These are phyloP conservation scores for Iselma pallidipennis DNA, from an alignment of 2,888 invertebrate genomes.

Conservation along the genomic window DNA sequence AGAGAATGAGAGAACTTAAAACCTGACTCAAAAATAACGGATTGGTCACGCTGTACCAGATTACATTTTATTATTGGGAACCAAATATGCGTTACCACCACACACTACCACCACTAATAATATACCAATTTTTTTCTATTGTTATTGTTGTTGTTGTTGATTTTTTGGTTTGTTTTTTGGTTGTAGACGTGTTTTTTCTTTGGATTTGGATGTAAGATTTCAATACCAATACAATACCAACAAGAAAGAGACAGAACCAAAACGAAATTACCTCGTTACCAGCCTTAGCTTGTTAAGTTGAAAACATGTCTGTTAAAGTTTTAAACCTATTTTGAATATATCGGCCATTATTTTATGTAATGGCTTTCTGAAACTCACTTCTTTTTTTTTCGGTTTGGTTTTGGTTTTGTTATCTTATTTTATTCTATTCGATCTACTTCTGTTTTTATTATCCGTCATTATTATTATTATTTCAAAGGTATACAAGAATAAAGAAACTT, in stretches of 20 bases:
- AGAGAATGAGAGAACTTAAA: background rate
- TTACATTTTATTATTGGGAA: slow-evolving; percentile 35
- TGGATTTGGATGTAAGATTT: too few relatives aligned
- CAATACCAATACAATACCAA: background rate
- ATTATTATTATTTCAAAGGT: too few relatives aligned
- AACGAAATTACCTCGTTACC: slow-evolving; percentile 41
- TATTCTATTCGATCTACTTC: too few relatives aligned
- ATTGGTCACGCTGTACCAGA: slow-evolving; percentile 37
- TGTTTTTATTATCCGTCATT: too few relatives aligned
- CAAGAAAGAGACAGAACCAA: slow-evolving; percentile 9
- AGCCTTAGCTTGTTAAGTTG: slow-evolving; percentile 43
- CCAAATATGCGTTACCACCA: slow-evolving; percentile 11
- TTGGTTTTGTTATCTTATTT: too few relatives aligned
- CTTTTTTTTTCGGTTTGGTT: background rate
- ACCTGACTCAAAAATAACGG: slow-evolving; percentile 19
- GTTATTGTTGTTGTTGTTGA: background rate
- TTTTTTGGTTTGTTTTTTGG: too few relatives aligned
- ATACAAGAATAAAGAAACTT: too few relatives aligned
- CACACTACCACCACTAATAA: background rate
- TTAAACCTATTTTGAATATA: slow-evolving; percentile 17
- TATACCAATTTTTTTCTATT: too few relatives aligned
- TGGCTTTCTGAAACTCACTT: background rate
- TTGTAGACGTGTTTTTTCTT: slow-evolving; percentile 6
- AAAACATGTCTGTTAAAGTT: slow-evolving; percentile 45
- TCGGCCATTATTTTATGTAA: slow-evolving; percentile 13